phyloP scores from a whole-genome alignment of 2,888 invertebrate genomes.

The Mesorhabditis belari region DNA sequence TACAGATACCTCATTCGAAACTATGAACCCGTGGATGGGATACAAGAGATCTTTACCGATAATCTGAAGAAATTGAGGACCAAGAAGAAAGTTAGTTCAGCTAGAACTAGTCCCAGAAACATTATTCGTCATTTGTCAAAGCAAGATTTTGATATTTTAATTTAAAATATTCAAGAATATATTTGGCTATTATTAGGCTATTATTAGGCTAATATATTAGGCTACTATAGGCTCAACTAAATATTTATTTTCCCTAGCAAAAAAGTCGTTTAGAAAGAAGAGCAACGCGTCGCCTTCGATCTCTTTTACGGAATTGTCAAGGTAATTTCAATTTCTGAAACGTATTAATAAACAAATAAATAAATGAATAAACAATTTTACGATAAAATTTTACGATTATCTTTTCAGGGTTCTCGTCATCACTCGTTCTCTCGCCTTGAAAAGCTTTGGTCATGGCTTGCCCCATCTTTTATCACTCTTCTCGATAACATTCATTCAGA shows the following conservation, averaged over 20 bases:
- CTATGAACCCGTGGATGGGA: neutral
- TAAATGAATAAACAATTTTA: too few relatives aligned
- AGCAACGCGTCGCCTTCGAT: conserved; percentile 22
- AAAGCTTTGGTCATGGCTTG: conserved; percentile 19
- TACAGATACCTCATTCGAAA: neutral
- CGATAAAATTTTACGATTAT: too few relatives aligned
- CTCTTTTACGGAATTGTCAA: conserved; percentile 21
- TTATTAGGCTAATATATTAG: too few relatives aligned
- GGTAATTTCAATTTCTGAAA: conserved; percentile 4
- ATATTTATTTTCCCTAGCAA: neutral
- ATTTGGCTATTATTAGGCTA: too few relatives aligned
- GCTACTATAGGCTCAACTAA: too few relatives aligned
- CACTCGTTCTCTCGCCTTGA: conserved; percentile 15
- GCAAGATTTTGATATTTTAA: too few relatives aligned
- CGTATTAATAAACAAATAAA: too few relatives aligned
- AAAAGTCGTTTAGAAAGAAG: conserved; percentile 9
- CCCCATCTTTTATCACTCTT: conserved; percentile 10
- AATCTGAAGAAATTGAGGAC: neutral
- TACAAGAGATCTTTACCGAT: neutral
- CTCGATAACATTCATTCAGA: conserved; percentile 14
- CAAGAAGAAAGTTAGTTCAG: neutral
- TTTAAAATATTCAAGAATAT: too few relatives aligned
- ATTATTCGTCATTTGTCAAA: neutral
- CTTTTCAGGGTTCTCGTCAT: conserved; percentile 22
- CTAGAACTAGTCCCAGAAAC: neutral